Percentiles rank a stretch among this genome's conserved stretches.
These are phyloP conservation scores for Xestia ashworthii DNA, from an alignment of 2,888 invertebrate species.

Conservation along the genomic window DNA sequence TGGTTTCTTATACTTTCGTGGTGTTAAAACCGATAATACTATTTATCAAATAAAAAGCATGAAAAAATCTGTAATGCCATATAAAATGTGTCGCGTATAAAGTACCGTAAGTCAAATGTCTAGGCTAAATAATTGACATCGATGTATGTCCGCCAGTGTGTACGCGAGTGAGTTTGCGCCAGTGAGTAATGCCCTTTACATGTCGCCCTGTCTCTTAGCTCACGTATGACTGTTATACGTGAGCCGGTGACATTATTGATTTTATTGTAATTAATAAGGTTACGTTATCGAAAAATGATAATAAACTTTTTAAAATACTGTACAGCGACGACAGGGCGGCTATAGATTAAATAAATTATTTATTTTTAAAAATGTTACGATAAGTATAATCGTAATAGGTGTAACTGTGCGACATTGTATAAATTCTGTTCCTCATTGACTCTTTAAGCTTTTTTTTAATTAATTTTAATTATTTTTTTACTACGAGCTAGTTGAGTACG, in stretches of 20 bases:
- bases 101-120: not conserved
- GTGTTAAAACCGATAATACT: constrained; percentile 2
- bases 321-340: constrained; percentile 64
- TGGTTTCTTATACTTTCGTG: constrained; percentile 3
- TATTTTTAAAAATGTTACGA: constrained; percentile 72
- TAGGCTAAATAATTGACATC: constrained; percentile 3
- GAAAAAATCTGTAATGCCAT: not conserved
- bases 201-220: constrained; percentile 54
- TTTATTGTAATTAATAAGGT: constrained; percentile 51
- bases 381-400: constrained; percentile 64
- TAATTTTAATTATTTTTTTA: constrained; percentile 82
- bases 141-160: constrained; percentile 37
- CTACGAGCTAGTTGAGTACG: constrained; percentile 86
- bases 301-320: constrained; percentile 52
- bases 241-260: constrained; percentile 38
- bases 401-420: constrained; percentile 73
- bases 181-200: constrained; percentile 37
- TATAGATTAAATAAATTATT: constrained; percentile 76
- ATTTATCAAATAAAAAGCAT: not conserved
- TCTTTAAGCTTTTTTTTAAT: constrained; percentile 73
- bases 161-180: constrained; percentile 13
- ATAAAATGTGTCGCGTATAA: constrained; percentile 3
- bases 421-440: constrained; percentile 83
- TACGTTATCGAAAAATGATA: constrained; percentile 48
- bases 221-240: constrained; percentile 36